These are phyloP conservation scores for Cheilosia impressa DNA, from an alignment of 2,888 invertebrate genomes.

Conservation along the genomic window DNA sequence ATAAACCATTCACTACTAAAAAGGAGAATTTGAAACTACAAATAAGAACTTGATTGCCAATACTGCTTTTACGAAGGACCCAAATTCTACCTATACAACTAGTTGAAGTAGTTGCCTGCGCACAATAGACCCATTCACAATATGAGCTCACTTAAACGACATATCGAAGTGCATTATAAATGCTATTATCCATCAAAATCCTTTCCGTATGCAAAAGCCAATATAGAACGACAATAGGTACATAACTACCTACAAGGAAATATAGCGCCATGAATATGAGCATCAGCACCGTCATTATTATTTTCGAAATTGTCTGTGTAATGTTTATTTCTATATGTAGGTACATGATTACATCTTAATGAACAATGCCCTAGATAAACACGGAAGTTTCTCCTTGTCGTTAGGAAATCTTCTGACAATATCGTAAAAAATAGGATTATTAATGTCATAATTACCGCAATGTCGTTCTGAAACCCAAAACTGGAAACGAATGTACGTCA, in stretches of 20 bases:
- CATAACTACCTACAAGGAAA: slow-evolving; percentile 11
- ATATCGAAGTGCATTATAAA: background rate
- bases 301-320: slow-evolving; percentile 40
- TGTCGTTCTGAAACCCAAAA: slow-evolving; percentile 4
- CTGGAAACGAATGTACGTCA: background rate
- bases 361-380: slow-evolving; percentile 41
- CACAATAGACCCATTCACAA: too few relatives aligned
- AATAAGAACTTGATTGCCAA: too few relatives aligned
- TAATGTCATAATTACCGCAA: slow-evolving; percentile 43
- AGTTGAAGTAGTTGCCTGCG: too few relatives aligned
- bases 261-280: slow-evolving; percentile 37
- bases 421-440: slow-evolving; percentile 26
- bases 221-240: slow-evolving; percentile 8
- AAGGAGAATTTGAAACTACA: too few relatives aligned
- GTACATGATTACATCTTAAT: slow-evolving; percentile 36
- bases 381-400: slow-evolving; percentile 9
- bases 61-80: too few relatives aligned
- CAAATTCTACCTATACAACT: too few relatives aligned
- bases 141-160: too few relatives aligned
- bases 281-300: slow-evolving; percentile 15
- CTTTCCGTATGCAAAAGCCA: slow-evolving; percentile 14
- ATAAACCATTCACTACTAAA: too few relatives aligned
- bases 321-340: slow-evolving; percentile 39
- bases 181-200: slow-evolving; percentile 22
- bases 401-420: slow-evolving; percentile 15